Conservation (phyloP, 2,888 invertebrate genomes). For the Tillus elongatus region DNA sequence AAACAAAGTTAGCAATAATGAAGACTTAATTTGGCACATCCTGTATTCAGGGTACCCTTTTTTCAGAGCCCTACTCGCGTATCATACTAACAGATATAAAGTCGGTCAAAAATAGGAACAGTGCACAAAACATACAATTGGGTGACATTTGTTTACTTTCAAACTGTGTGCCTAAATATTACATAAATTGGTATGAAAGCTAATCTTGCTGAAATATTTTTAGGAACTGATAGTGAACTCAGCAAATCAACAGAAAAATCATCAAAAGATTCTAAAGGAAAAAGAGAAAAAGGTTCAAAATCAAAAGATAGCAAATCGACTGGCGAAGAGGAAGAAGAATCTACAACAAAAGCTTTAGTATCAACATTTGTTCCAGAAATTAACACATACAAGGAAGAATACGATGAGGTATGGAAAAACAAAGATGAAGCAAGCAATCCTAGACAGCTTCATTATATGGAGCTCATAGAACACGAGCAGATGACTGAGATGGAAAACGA, state of each 20-base stretch:
- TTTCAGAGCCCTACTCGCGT: too few relatives aligned
- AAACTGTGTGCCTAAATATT: too few relatives aligned
- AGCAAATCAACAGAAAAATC: slow-evolving; percentile 70
- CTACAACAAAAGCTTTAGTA: slow-evolving; percentile 56
- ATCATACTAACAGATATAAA: too few relatives aligned
- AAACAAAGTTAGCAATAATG: too few relatives aligned
- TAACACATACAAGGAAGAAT: slow-evolving; percentile 62
- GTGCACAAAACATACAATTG: too few relatives aligned
- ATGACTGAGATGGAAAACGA: slow-evolving; percentile 74
- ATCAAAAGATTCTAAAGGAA: slow-evolving; percentile 70
- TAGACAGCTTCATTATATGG: slow-evolving; percentile 66
- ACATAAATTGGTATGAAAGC: too few relatives aligned
- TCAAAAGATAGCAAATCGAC: slow-evolving; percentile 41
- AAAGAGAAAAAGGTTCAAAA: slow-evolving; percentile 64
- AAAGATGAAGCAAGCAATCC: slow-evolving; percentile 68
- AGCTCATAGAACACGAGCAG: slow-evolving; percentile 79
- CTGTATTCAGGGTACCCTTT: too few relatives aligned
- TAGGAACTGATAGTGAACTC: slow-evolving; percentile 67
- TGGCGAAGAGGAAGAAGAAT: slow-evolving; percentile 54
- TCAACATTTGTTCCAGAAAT: slow-evolving; percentile 68
- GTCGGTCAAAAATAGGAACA: too few relatives aligned
- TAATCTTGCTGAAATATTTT: too few relatives aligned
- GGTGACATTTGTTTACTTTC: too few relatives aligned
- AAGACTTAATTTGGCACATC: too few relatives aligned
- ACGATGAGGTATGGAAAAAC: slow-evolving; percentile 74